Evolutionary conservation across 2,113 vertebrate genomes (phyloP).

Genomic region (Indicator indicator): DNA sequence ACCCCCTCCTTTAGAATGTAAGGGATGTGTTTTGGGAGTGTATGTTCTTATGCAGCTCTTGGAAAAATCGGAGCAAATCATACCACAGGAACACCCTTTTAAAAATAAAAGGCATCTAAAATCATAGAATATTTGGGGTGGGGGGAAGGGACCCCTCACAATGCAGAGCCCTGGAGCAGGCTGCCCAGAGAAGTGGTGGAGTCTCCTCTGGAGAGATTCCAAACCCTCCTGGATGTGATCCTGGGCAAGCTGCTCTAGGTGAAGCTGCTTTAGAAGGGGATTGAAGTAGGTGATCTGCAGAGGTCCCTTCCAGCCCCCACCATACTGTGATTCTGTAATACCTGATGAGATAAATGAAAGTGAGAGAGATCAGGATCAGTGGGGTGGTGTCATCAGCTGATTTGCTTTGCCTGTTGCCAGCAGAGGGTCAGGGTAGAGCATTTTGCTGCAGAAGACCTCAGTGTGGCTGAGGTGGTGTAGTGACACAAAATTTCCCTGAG

Average conservation of each 20-base stretch:
- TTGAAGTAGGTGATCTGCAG: too few species aligned
- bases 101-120: neutral
- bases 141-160: neutral
- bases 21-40: neutral
- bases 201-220: too few species aligned
- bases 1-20: neutral
- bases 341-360: neutral
- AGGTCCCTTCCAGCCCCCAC: too few species aligned
- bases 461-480: neutral
- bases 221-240: too few species aligned
- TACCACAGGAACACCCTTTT: neutral
- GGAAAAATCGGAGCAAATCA: neutral
- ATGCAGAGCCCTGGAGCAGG: neutral
- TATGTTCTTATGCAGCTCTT: neutral
- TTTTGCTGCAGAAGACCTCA: too few species aligned
- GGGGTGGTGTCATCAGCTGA: neutral
- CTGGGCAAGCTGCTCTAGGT: too few species aligned
- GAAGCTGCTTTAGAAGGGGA: too few species aligned
- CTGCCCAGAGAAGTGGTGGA: neutral
- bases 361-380: neutral
- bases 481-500: neutral
- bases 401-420: neutral
- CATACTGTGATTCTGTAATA: neutral
- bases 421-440: neutral
- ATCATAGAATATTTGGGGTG: neutral